phyloP scores from a whole-genome alignment of 2,797 vertebrate genomes.

The Periophthalmus magnuspinnatus region DNA sequence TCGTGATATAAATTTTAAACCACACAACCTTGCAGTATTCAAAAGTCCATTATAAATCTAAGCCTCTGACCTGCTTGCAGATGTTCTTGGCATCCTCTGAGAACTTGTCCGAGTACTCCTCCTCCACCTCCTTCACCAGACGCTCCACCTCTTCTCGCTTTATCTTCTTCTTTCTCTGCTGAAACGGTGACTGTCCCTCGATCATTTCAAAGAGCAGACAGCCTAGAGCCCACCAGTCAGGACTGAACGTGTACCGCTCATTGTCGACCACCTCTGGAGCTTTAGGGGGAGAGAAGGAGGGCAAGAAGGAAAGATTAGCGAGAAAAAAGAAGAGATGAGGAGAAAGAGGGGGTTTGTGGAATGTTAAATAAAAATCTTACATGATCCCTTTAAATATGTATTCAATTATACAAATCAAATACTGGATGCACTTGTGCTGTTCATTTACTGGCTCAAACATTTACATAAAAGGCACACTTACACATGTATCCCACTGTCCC shows the following conservation, averaged over 20 bases:
- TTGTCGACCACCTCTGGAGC: constrained; percentile 97
- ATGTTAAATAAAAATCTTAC: too few relatives aligned
- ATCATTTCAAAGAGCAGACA: constrained; percentile 98
- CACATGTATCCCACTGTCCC: constrained; percentile 99
- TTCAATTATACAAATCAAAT: too few relatives aligned
- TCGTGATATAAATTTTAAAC: too few relatives aligned
- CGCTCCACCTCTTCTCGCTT: constrained; percentile 96
- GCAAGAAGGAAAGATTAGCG: background rate
- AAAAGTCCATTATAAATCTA: too few relatives aligned
- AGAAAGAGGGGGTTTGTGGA: too few relatives aligned
- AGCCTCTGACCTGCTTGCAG: constrained; percentile 84
- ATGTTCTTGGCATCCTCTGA: constrained; percentile 86
- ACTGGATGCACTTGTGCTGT: too few relatives aligned
- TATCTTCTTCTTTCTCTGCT: constrained; percentile 97
- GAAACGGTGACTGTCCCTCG: constrained; percentile 96
- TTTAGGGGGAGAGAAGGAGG: constrained; percentile 36
- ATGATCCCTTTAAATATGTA: too few relatives aligned
- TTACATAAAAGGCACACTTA: constrained; percentile 54
- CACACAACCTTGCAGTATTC: too few relatives aligned
- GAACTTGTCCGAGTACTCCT: constrained; percentile 91
- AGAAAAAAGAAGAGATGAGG: too few relatives aligned
- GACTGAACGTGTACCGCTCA: constrained; percentile 93
- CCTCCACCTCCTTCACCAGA: constrained; percentile 88
- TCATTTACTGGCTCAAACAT: too few relatives aligned
- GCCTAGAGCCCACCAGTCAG: constrained; percentile 97